These are phyloP conservation scores for Lycocerus yunnanus DNA, from an alignment of 2,888 invertebrate species.

Conservation along the genomic window DNA sequence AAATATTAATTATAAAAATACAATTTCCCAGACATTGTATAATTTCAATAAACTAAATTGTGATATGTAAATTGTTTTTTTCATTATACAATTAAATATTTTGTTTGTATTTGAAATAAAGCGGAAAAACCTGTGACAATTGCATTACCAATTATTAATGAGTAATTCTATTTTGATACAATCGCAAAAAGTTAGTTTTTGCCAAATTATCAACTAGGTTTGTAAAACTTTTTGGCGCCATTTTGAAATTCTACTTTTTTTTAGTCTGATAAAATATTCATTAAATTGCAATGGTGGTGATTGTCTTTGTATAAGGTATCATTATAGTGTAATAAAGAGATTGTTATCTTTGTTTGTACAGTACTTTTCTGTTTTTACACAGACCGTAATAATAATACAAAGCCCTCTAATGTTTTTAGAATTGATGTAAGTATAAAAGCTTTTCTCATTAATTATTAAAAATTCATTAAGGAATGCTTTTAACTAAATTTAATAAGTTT, in stretches of 20 bases:
- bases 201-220: not conserved
- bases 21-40: too few species aligned
- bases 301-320: constrained; percentile 25
- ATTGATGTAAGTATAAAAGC: constrained; percentile 17
- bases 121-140: not conserved
- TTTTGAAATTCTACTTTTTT: not conserved
- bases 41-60: too few species aligned
- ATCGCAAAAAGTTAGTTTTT: not conserved
- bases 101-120: not conserved
- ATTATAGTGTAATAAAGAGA: constrained; percentile 28
- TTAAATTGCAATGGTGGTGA: constrained; percentile 23
- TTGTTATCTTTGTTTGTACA: constrained; percentile 23
- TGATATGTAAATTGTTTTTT: too few species aligned
- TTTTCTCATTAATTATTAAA: constrained; percentile 31
- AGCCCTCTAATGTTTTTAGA: constrained; percentile 13
- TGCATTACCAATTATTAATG: not conserved
- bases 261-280: constrained; percentile 22
- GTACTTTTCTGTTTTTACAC: constrained; percentile 19
- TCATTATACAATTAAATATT: not conserved
- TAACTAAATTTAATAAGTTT: constrained; percentile 28
- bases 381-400: not conserved
- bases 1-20: too few species aligned
- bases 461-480: constrained; percentile 34
- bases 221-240: not conserved
- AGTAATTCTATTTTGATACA: not conserved